These are phyloP conservation scores for Ferrisia virgata DNA, from an alignment of 2,888 invertebrate species.

Conservation along the genomic window DNA sequence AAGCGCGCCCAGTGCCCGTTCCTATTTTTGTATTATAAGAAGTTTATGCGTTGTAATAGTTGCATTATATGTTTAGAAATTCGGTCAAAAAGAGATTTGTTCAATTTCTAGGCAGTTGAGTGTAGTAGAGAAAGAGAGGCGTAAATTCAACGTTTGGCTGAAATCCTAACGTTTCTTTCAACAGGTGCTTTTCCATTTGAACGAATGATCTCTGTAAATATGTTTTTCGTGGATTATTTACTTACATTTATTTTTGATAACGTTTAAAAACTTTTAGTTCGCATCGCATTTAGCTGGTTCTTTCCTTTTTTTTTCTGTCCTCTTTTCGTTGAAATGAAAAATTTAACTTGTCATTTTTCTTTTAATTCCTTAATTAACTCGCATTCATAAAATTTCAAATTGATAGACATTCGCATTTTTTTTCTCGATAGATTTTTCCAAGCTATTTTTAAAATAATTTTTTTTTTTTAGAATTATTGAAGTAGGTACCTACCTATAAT, in stretches of 20 bases:
- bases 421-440: too few species aligned
- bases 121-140: neutral
- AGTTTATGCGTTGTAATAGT: neutral
- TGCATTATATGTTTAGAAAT: neutral
- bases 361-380: neutral
- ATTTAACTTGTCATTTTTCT: neutral
- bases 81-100: neutral
- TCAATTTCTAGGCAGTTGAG: neutral
- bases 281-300: neutral
- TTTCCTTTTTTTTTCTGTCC: neutral
- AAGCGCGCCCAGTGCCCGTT: too few species aligned
- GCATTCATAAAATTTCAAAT: too few species aligned
- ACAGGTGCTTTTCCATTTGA: slow-evolving; percentile 2
- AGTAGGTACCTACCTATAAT: too few species aligned
- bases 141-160: neutral
- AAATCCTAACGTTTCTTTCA: neutral
- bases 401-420: too few species aligned
- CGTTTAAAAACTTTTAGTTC: neutral
- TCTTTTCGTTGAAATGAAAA: neutral
- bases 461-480: too few species aligned
- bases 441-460: too few species aligned
- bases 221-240: neutral
- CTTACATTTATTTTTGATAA: neutral
- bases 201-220: slow-evolving; percentile 2
- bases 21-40: too few species aligned